Conservation (phyloP, 2,113 vertebrate genomes). For the Gopherus evgoodei region DNA sequence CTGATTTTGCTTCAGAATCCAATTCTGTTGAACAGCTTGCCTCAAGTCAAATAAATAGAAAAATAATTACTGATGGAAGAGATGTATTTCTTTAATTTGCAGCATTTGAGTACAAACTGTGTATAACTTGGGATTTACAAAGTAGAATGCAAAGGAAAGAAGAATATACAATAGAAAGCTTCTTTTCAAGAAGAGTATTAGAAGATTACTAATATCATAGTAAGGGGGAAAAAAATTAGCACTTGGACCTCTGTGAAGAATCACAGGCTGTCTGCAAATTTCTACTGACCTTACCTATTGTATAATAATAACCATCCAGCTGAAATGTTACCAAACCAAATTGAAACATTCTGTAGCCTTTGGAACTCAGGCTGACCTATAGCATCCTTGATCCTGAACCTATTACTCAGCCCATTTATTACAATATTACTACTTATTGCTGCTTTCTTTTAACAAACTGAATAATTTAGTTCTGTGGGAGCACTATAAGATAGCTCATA, state of each 20-base stretch:
- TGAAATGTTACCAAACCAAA: conserved; percentile 18
- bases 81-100: not conserved
- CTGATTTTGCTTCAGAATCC: not conserved
- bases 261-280: not conserved
- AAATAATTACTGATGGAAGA: not conserved
- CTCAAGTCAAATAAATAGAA: not conserved
- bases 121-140: not conserved
- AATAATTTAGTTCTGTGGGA: conserved; percentile 36
- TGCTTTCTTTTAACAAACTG: conserved; percentile 51
- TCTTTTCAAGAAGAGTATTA: not conserved
- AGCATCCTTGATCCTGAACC: conserved; percentile 30
- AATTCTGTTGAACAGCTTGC: not conserved
- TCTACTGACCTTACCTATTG: not conserved
- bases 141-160: conserved; percentile 13
- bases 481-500: conserved; percentile 31
- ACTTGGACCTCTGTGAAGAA: not conserved
- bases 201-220: conserved; percentile 2
- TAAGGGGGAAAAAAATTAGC: not conserved
- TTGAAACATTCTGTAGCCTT: conserved; percentile 13
- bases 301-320: not conserved
- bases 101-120: not conserved
- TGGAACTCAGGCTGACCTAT: not conserved
- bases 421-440: conserved; percentile 37
- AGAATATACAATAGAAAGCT: not conserved
- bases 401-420: conserved; percentile 58